Evolutionary conservation across 2,797 vertebrate genomes (phyloP), one percentile per base, ranked within the genome.

Genomic region (Merluccius polli): DNA sequence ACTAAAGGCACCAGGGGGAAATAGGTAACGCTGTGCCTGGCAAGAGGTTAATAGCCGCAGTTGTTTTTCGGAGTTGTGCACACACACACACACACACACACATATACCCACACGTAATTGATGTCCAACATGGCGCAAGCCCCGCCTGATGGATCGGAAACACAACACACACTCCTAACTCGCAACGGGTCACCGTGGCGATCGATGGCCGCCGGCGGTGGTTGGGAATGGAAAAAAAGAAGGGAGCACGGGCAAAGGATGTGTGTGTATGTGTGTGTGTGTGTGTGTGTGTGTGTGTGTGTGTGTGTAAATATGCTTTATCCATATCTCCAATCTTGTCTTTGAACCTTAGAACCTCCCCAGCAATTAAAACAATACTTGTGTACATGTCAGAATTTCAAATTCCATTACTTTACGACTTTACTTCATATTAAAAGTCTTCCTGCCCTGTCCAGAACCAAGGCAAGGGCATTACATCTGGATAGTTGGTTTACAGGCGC

Each of bases 11-110:
- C 30, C 11, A 73, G 83, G 79, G 36, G 36, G 11, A 81, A 79
- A 79, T 78, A 59, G 73, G 71, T 73, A 77, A 30, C 12, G 59
- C 79, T 75, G 73, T 70, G 41, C 72, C 24, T 48, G 29, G 52
- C 70, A 32, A 32, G 67, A 68, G 75, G 59, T 80, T 76, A 79
- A 82, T 48, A 75, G 74, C 52, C 1, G 69, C 85, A 52, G 44
- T 52, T 52, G 87, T 87, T 91, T 87, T 87, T 84, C 81, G 86
- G 76, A 89, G 81, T 77, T 52, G 48, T 52, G 21, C 9, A 52
- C 6, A 52, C 48, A 52, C 21, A 52, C 48, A 52, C 48, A 52
- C 48, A n/a, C 21, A n/a, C 48, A 52, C 18, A 52, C 21, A n/a
- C 41, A 44, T 3, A 9, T 7, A 21, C 48, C 1, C 48, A 52